Evolutionary conservation across 2,797 vertebrate genomes (phyloP).

Genomic region (Sebastes matsubarae): DNA sequence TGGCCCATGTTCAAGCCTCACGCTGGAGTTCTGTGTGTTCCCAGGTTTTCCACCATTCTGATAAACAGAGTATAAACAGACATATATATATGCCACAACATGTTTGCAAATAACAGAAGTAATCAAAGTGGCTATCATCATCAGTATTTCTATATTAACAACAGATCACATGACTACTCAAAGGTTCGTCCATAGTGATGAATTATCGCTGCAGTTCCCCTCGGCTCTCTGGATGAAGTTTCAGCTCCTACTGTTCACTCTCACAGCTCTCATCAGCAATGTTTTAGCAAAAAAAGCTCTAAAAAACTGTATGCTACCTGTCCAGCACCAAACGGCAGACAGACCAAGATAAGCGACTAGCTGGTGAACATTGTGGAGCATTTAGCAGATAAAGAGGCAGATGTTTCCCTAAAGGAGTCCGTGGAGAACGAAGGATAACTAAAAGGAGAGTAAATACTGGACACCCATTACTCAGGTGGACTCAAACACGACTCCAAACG

Average conservation of each 20-base stretch:
- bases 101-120: not conserved
- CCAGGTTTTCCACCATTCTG: not conserved
- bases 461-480: not conserved
- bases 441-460: too few relatives aligned
- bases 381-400: not conserved
- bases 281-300: not conserved
- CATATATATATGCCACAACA: not conserved
- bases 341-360: too few relatives aligned
- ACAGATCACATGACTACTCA: not conserved
- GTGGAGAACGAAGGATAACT: not conserved
- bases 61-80: conserved; percentile 23
- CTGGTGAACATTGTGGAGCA: not conserved
- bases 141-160: conserved; percentile 1
- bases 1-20: conserved; percentile 16
- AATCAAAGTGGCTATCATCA: not conserved
- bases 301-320: not conserved
- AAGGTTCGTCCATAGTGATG: not conserved
- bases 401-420: not conserved
- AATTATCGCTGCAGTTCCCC: not conserved
- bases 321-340: too few relatives aligned
- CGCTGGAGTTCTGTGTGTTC: conserved; percentile 13
- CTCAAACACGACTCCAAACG: not conserved
- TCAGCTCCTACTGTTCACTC: not conserved
- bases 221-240: not conserved
- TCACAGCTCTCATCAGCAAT: not conserved